phyloP scores from a whole-genome alignment of 2,888 invertebrate species.

The Acholoe squamosa region DNA sequence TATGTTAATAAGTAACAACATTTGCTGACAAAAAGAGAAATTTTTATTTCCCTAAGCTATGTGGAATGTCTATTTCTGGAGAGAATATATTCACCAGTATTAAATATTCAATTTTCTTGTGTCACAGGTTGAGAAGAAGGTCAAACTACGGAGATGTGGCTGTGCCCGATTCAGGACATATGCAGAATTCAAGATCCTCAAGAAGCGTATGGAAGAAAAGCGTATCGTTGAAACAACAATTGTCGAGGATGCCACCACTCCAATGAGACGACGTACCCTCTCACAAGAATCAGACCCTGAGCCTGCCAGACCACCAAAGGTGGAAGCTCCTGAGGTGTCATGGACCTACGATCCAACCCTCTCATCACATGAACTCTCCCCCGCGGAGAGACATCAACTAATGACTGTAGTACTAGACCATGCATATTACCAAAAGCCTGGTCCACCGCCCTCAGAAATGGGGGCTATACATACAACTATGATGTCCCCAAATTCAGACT shows the following conservation, averaged over 20 bases:
- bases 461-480: not conserved
- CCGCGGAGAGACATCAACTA: not conserved
- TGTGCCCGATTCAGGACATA: constrained; percentile 48
- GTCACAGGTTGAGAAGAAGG: constrained; percentile 38
- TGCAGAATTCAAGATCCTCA: constrained; percentile 41
- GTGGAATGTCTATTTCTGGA: too few relatives aligned
- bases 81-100: too few relatives aligned
- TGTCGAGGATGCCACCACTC: constrained; percentile 43
- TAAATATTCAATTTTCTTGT: not conserved
- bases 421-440: constrained; percentile 34
- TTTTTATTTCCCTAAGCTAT: too few relatives aligned
- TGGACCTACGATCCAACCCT: constrained; percentile 1
- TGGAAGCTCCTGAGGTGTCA: constrained; percentile 25
- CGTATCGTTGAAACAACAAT: constrained; percentile 37
- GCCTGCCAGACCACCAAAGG: not conserved
- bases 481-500: not conserved
- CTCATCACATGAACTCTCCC: not conserved
- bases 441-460: not conserved
- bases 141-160: constrained; percentile 45
- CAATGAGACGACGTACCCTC: constrained; percentile 17
- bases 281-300: not conserved
- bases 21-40: too few relatives aligned
- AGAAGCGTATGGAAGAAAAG: constrained; percentile 10
- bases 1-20: too few relatives aligned
- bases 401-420: constrained; percentile 31